Evolutionary conservation across 2,888 invertebrate species (phyloP), one percentile per base, ranked within the genome.

Genomic region (Octonoba sinensis): DNA sequence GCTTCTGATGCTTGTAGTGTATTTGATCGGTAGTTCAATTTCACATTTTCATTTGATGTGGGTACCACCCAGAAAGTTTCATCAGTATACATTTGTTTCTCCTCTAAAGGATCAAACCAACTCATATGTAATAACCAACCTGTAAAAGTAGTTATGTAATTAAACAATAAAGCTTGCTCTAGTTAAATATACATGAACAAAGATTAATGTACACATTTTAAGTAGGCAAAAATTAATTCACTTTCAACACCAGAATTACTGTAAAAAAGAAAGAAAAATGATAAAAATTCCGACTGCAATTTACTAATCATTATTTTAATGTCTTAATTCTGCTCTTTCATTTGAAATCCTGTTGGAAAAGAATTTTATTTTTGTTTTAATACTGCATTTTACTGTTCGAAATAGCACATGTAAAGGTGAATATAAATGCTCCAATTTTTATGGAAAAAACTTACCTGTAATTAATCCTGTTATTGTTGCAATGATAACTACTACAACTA

Each of bases 401-500:
- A n/a, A n/a, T n/a, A n/a, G n/a, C n/a, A n/a, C n/a, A n/a, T n/a
- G n/a, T n/a, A n/a, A n/a, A n/a, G n/a, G n/a, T n/a, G n/a, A n/a
- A n/a, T n/a, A n/a, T n/a, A n/a, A n/a, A n/a, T 36, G 3, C 36
- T 36, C 36, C 36, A 36, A 36, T 36, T 36, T 36, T 36, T 8
- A 36, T 8, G 6, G 27, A 27, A 8, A 36, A 36, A 11, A 36
- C 47, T 76, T 83, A 95, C 96, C 96, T 88, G 96, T 94, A 75
- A 95, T 85, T 70, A 93, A 88, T 84, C 96, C 96, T 36, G 93
- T 91, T 27, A 92, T 90, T 24, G 93, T 89, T 6, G 95, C 93
- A 56, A 95, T 89, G 0, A 88, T 89, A 3, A 96, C 85, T 0
- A 96, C 95, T 24, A 92, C 90, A 0, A 89, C 90, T 44, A 96